Evolutionary conservation across 2,797 vertebrate genomes (phyloP).

Genomic region (Margarornis squamiger): DNA sequence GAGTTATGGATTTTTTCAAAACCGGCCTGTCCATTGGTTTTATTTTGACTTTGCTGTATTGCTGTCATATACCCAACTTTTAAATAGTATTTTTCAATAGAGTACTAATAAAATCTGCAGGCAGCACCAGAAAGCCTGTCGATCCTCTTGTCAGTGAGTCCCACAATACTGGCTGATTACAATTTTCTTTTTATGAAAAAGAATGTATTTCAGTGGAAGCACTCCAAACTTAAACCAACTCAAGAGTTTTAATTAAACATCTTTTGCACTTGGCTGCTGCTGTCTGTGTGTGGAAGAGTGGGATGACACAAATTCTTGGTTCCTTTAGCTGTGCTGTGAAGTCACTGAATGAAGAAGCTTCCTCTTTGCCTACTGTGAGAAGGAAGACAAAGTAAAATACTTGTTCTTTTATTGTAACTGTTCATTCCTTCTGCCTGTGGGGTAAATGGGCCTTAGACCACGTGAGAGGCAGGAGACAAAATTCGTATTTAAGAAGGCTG

Average conservation of each 20-base stretch:
- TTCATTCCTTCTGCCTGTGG: neutral
- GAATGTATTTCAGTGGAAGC: slow-evolving; percentile 9
- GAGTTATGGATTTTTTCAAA: neutral
- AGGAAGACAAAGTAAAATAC: neutral
- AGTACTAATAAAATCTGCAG: neutral
- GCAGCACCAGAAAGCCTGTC: neutral
- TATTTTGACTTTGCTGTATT: neutral
- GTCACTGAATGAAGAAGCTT: neutral
- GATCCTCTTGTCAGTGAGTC: neutral
- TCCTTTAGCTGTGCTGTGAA: neutral
- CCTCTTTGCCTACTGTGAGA: neutral
- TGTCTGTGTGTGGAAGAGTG: neutral
- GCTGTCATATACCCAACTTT: neutral
- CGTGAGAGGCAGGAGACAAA: neutral
- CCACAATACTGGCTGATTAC: slow-evolving; percentile 4
- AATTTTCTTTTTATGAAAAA: neutral
- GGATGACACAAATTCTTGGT: neutral
- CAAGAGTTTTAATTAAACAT: slow-evolving; percentile 30
- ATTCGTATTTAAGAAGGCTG: neutral
- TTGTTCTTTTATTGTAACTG: neutral
- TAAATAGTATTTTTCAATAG: neutral
- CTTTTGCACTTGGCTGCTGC: slow-evolving; percentile 1
- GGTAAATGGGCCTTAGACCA: neutral
- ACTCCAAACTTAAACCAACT: slow-evolving; percentile 22
- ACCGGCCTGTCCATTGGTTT: neutral